Conservation (phyloP, 2,888 invertebrate genomes). For the Dicyrtomina minuta region DNA sequence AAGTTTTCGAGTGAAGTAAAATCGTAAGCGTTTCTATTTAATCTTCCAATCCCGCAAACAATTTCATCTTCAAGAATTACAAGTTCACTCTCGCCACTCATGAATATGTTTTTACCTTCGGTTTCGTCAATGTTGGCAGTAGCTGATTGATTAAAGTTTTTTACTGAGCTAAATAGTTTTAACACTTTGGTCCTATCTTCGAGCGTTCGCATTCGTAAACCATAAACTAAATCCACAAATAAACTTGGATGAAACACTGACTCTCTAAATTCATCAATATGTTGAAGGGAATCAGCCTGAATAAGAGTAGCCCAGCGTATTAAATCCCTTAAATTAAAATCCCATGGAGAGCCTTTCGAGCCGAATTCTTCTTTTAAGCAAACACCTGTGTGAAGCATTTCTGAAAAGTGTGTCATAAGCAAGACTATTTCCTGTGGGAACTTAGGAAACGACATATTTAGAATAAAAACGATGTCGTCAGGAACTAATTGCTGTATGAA, state of each 20-base stretch:
- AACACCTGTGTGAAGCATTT: constrained; percentile 66
- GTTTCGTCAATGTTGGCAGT: too few species aligned
- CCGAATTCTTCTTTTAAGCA: constrained; percentile 70
- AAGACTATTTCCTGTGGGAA: constrained; percentile 63
- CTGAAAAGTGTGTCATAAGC: constrained; percentile 78
- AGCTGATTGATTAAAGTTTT: not conserved
- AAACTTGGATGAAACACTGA: constrained; percentile 61
- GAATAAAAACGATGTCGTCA: constrained; percentile 67
- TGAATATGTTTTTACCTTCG: not conserved
- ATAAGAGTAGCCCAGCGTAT: constrained; percentile 77
- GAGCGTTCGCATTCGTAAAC: constrained; percentile 78
- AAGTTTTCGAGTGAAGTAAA: constrained; percentile 1
- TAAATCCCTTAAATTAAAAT: constrained; percentile 94
- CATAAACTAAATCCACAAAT: constrained; percentile 77
- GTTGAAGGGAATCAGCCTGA: not conserved
- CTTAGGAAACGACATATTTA: constrained; percentile 66
- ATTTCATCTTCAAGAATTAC: constrained; percentile 35
- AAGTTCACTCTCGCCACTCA: constrained; percentile 46
- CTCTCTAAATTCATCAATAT: constrained; percentile 51
- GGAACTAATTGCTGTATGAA: constrained; percentile 64
- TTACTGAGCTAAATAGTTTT: constrained; percentile 36
- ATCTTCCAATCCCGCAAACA: constrained; percentile 40
- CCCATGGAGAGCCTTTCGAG: constrained; percentile 86
- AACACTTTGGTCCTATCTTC: constrained; percentile 73
- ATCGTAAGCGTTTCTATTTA: constrained; percentile 27